Percentiles rank a stretch among this genome's conserved stretches.
Evolutionary conservation across 2,888 invertebrate genomes (phyloP).

Genomic region (Cantharis rufa): DNA sequence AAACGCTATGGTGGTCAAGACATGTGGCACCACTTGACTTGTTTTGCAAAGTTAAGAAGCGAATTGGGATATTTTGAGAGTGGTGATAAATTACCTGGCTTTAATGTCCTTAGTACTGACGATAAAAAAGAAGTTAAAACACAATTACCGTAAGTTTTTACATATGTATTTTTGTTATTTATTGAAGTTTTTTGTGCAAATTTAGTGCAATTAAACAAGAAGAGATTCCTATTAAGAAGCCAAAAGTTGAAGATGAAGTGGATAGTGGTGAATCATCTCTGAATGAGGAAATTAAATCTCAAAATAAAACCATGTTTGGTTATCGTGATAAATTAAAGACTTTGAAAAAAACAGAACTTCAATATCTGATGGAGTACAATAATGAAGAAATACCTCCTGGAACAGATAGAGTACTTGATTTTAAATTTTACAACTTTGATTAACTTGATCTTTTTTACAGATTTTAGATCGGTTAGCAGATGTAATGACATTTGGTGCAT

Average conservation of each 20-base stretch:
- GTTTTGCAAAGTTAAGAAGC: slow-evolving; percentile 78
- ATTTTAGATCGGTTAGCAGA: slow-evolving; percentile 80
- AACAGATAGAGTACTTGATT: slow-evolving; percentile 64
- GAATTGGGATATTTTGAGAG: slow-evolving; percentile 74
- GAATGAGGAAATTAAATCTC: slow-evolving; percentile 68
- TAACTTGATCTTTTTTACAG: slow-evolving; percentile 53
- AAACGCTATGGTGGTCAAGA: slow-evolving; percentile 82
- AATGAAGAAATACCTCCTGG: slow-evolving; percentile 71
- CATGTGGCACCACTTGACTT: slow-evolving; percentile 90
- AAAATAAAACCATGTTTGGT: slow-evolving; percentile 72
- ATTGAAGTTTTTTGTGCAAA: not conserved
- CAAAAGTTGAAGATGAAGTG: slow-evolving; percentile 67
- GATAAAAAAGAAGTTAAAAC: slow-evolving; percentile 69
- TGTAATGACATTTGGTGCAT: slow-evolving; percentile 84
- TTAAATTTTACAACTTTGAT: not conserved
- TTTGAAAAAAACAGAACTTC: slow-evolving; percentile 66
- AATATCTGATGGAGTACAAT: slow-evolving; percentile 71
- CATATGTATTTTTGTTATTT: not conserved
- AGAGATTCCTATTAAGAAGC: slow-evolving; percentile 70
- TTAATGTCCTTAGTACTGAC: slow-evolving; percentile 68
- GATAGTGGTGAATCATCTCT: slow-evolving; percentile 58
- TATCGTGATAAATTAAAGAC: slow-evolving; percentile 67
- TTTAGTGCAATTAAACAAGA: slow-evolving; percentile 57
- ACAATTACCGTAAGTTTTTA: slow-evolving; percentile 65
- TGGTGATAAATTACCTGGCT: slow-evolving; percentile 79